Conservation (phyloP, 2,888 invertebrate species). For the Acrocyrtus sp. region DNA sequence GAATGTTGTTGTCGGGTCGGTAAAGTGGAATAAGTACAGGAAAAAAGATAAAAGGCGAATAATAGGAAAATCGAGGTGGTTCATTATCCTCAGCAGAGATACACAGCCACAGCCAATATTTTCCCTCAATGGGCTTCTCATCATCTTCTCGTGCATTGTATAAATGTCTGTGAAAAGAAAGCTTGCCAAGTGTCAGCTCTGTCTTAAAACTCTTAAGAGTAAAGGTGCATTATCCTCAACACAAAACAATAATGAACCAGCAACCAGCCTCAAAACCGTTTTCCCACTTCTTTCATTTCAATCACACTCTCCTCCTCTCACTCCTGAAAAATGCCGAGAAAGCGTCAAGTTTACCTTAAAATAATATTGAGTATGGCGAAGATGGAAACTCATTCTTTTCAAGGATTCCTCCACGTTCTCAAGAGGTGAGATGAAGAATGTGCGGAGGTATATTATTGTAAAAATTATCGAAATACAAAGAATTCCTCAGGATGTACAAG, state of each 20-base stretch:
- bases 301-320: no score
- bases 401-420: conserved; percentile 48
- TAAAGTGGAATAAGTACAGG: conserved; percentile 28
- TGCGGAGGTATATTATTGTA: no score
- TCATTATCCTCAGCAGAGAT: no score
- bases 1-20: conserved; percentile 34
- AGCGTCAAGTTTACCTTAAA: not conserved
- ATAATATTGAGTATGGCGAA: no score
- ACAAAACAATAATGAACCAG: no score
- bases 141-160: no score
- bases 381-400: no score
- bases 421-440: conserved; percentile 33
- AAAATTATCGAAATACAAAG: conserved; percentile 28
- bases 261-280: not conserved
- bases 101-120: no score
- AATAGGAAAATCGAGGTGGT: conserved; percentile 47
- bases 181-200: conserved; percentile 41
- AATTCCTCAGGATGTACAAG: conserved; percentile 36
- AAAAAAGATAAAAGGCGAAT: conserved; percentile 18
- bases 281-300: conserved; percentile 9
- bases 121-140: conserved; percentile 34
- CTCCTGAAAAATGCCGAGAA: no score
- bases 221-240: no score
- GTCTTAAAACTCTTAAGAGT: conserved; percentile 13
- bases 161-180: conserved; percentile 7